A percentile compares a stretch with the other conserved stretches of the same genome.
Conservation (phyloP, 2,888 invertebrate genomes). For the Chesias legatella region DNA sequence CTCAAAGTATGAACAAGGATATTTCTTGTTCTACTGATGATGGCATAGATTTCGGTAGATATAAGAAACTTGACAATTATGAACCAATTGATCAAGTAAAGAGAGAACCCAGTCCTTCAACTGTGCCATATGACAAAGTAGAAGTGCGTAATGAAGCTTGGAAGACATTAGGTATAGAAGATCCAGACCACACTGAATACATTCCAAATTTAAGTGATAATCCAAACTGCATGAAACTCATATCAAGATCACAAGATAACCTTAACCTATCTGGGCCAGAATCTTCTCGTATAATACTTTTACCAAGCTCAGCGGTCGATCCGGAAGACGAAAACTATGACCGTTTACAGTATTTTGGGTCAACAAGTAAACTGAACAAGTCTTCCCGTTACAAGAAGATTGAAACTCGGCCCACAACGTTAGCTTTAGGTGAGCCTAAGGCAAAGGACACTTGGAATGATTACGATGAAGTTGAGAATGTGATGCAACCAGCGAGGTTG, state of each 20-base stretch:
- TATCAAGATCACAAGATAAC: constrained; percentile 76
- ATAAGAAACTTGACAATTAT: constrained; percentile 76
- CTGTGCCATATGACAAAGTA: constrained; percentile 86
- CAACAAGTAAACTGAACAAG: constrained; percentile 84
- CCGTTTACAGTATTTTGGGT: constrained; percentile 89
- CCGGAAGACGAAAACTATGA: constrained; percentile 86
- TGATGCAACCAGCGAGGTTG: constrained; percentile 84
- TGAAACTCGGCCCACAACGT: constrained; percentile 79
- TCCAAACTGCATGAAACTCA: constrained; percentile 71
- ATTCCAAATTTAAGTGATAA: constrained; percentile 69
- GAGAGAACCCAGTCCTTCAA: constrained; percentile 64
- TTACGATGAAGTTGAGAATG: constrained; percentile 87
- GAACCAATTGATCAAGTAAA: constrained; percentile 74
- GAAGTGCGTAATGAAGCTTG: constrained; percentile 90
- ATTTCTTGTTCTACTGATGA: constrained; percentile 66
- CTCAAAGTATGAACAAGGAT: constrained; percentile 51
- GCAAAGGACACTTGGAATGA: constrained; percentile 83
- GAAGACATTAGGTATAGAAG: constrained; percentile 88
- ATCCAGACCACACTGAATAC: constrained; percentile 86
- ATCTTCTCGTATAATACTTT: constrained; percentile 78
- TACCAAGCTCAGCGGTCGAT: constrained; percentile 69
- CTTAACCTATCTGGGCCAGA: constrained; percentile 69
- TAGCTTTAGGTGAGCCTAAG: constrained; percentile 67
- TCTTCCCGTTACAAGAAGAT: constrained; percentile 86
- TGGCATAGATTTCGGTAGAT: constrained; percentile 71